Conservation (phyloP, 2,888 invertebrate genomes). For the Scotopteryx bipunctaria region DNA sequence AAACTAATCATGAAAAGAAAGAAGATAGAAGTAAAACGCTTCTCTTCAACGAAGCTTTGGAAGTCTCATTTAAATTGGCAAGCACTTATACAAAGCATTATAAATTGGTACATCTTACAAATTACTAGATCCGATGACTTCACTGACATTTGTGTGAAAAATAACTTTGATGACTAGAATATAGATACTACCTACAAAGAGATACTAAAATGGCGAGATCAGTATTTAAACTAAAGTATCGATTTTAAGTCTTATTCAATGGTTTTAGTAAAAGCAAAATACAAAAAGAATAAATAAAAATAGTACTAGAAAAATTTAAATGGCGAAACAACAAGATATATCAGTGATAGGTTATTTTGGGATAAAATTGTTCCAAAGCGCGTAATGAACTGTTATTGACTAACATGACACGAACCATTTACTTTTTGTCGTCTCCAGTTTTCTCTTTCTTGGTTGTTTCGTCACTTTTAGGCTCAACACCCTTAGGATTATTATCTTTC, state of each 20-base stretch:
- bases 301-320: conserved; percentile 55
- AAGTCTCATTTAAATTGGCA: conserved; percentile 62
- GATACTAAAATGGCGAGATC: conserved; percentile 36
- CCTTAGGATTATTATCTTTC: conserved; percentile 53
- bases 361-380: conserved; percentile 2
- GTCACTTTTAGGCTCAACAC: conserved; percentile 50
- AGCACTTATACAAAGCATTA: conserved; percentile 64
- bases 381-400: conserved; percentile 11
- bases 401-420: conserved; percentile 29
- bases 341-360: conserved; percentile 13
- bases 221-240: conserved; percentile 39
- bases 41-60: conserved; percentile 23
- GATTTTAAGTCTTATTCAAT: conserved; percentile 35
- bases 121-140: conserved; percentile 76
- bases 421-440: conserved; percentile 57
- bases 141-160: conserved; percentile 77
- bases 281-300: conserved; percentile 61
- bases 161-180: conserved; percentile 68
- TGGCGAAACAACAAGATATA: conserved; percentile 36
- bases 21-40: conserved; percentile 30
- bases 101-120: conserved; percentile 72
- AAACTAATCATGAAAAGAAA: conserved; percentile 37
- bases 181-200: conserved; percentile 57
- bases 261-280: conserved; percentile 44
- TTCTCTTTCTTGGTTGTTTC: conserved; percentile 55